These are phyloP conservation scores for Discoglossus pictus DNA, from an alignment of 2,797 vertebrate genomes.

Conservation along the genomic window DNA sequence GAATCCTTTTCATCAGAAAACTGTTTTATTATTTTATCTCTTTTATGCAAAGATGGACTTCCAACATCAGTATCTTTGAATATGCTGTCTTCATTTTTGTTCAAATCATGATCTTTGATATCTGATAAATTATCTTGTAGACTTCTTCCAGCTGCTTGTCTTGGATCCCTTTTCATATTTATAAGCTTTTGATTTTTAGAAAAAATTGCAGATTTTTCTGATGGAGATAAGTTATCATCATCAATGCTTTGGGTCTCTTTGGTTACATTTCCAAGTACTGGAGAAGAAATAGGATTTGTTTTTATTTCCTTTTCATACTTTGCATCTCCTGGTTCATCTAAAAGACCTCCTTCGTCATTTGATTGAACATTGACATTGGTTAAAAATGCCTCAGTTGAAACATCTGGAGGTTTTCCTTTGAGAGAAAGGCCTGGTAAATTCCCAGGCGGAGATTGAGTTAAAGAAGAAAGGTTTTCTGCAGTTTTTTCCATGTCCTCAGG, in stretches of 20 bases:
- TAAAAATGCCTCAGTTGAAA: slow-evolving; percentile 91
- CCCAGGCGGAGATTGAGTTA: slow-evolving; percentile 58
- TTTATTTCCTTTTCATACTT: slow-evolving; percentile 58
- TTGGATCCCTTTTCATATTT: slow-evolving; percentile 75
- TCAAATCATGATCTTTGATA: slow-evolving; percentile 65
- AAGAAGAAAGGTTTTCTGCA: slow-evolving; percentile 42
- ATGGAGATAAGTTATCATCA: slow-evolving; percentile 47
- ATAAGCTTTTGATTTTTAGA: slow-evolving; percentile 71
- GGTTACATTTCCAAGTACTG: slow-evolving; percentile 55
- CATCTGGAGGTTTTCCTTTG: slow-evolving; percentile 92
- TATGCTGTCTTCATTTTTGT: slow-evolving; percentile 64
- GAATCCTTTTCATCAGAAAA: slow-evolving; percentile 57
- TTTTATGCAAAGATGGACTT: slow-evolving; percentile 45
- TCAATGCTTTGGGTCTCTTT: slow-evolving; percentile 64
- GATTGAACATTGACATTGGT: slow-evolving; percentile 74
- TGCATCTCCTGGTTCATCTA: slow-evolving; percentile 61
- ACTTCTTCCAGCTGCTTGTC: slow-evolving; percentile 81
- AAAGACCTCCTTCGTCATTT: slow-evolving; percentile 64
- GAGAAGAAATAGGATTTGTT: slow-evolving; percentile 57
- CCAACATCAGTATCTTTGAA: slow-evolving; percentile 49
- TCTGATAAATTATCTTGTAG: slow-evolving; percentile 70
- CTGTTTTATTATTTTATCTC: slow-evolving; percentile 58
- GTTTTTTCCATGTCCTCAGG: slow-evolving; percentile 56
- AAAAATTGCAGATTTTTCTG: slow-evolving; percentile 57
- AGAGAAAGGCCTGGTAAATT: slow-evolving; percentile 73